A percentile compares a stretch with the other conserved stretches of the same genome.
phyloP scores from a whole-genome alignment of 2,113 vertebrate species.

The Xiphophorus maculatus region DNA sequence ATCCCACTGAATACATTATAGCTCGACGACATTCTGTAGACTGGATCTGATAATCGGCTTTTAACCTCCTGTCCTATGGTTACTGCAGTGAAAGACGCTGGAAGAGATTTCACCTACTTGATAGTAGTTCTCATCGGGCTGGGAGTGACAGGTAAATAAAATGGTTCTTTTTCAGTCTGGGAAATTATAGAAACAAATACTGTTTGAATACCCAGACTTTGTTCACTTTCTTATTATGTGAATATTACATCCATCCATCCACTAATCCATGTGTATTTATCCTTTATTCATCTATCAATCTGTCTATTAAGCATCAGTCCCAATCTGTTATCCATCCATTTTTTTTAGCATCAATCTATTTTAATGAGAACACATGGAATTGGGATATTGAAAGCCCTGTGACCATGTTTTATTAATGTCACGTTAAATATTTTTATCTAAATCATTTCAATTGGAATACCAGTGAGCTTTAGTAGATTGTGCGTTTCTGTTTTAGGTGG shows the following conservation, averaged over 20 bases:
- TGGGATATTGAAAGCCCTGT: neutral
- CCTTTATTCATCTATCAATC: neutral
- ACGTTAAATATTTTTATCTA: neutral
- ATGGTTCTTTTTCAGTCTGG: neutral
- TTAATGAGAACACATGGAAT: neutral
- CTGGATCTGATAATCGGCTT: neutral
- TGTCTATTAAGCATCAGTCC: neutral
- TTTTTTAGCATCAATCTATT: neutral
- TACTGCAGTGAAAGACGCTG: conserved; percentile 89
- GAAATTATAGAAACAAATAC: neutral
- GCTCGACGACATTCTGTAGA: neutral
- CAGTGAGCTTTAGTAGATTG: neutral
- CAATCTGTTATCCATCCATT: neutral
- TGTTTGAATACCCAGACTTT: neutral
- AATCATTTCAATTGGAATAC: neutral
- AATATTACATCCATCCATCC: neutral
- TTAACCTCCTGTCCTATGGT: conserved; percentile 20
- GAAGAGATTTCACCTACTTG: conserved; percentile 91
- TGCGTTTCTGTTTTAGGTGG: conserved; percentile 79
- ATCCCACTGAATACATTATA: neutral
- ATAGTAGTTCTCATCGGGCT: conserved; percentile 90
- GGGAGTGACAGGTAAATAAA: conserved; percentile 87
- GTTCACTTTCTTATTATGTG: neutral
- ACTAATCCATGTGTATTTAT: neutral
- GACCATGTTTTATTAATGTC: neutral